phyloP scores from a whole-genome alignment of 1,140 invertebrate genomes.

The Macrobrachium nipponense region DNA sequence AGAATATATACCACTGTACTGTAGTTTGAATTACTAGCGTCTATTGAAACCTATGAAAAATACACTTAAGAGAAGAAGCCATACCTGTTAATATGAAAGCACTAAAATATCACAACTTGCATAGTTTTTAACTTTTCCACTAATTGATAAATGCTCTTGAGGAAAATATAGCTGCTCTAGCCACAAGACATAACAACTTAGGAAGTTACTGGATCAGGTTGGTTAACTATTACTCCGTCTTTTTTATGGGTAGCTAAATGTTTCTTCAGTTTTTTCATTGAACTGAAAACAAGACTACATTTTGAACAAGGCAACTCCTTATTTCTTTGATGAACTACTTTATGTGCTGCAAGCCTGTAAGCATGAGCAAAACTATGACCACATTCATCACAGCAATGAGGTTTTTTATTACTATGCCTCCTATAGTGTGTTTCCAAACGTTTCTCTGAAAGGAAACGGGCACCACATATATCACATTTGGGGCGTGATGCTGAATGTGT shows the following conservation, averaged over 20 bases:
- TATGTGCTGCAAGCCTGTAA: constrained; percentile 38
- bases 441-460: constrained; percentile 48
- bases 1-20: too few species aligned
- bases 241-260: constrained; percentile 35
- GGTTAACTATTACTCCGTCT: constrained; percentile 15
- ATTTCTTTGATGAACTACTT: constrained; percentile 20
- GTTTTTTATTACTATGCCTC: constrained; percentile 28
- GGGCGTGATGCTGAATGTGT: constrained; percentile 40
- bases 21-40: too few species aligned
- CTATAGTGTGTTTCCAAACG: constrained; percentile 37
- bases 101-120: too few species aligned
- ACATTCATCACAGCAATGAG: constrained; percentile 40
- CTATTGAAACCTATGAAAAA: too few species aligned
- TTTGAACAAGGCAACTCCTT: constrained; percentile 38
- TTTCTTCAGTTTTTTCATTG: constrained; percentile 39
- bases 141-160: too few species aligned
- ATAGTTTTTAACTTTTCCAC: too few species aligned
- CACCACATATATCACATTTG: constrained; percentile 45
- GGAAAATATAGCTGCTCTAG: too few species aligned
- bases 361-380: constrained; percentile 36
- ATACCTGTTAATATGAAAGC: too few species aligned
- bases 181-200: neutral
- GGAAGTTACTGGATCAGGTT: neutral
- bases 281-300: constrained; percentile 26
- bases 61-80: too few species aligned